phyloP scores from a whole-genome alignment of 2,113 vertebrate genomes.

The Empidonax alnorum region DNA sequence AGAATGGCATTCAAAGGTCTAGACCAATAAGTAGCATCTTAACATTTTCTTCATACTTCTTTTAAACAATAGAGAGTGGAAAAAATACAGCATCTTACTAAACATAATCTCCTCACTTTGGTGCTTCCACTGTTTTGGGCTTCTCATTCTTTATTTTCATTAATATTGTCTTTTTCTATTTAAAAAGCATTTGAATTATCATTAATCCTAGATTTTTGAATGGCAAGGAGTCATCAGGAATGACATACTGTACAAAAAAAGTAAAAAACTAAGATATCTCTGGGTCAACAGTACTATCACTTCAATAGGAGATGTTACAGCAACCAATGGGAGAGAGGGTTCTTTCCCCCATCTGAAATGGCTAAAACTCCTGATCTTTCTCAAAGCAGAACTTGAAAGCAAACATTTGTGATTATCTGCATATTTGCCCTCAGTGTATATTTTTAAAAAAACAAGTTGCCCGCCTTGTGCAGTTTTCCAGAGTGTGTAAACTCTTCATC shows the following conservation, averaged over 20 bases:
- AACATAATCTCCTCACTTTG: background rate
- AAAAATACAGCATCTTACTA: background rate
- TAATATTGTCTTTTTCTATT: background rate
- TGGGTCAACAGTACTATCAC: background rate
- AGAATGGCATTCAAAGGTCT: background rate
- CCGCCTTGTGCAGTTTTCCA: background rate
- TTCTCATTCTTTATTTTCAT: background rate
- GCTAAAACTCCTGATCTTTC: background rate
- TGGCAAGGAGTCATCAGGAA: background rate
- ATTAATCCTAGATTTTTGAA: background rate
- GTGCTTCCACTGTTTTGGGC: background rate
- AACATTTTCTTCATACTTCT: background rate
- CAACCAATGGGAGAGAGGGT: background rate
- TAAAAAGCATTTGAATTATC: background rate
- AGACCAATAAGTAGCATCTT: background rate
- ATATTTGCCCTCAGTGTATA: background rate
- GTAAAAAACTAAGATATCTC: background rate
- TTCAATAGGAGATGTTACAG: background rate
- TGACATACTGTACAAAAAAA: background rate
- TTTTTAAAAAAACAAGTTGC: background rate
- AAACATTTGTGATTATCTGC: background rate
- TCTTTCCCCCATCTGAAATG: background rate
- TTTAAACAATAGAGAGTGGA: background rate
- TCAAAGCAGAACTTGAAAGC: background rate
- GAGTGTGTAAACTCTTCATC: background rate